These are phyloP conservation scores for Monochamus alternatus DNA, from an alignment of 2,888 invertebrate species.

Conservation along the genomic window DNA sequence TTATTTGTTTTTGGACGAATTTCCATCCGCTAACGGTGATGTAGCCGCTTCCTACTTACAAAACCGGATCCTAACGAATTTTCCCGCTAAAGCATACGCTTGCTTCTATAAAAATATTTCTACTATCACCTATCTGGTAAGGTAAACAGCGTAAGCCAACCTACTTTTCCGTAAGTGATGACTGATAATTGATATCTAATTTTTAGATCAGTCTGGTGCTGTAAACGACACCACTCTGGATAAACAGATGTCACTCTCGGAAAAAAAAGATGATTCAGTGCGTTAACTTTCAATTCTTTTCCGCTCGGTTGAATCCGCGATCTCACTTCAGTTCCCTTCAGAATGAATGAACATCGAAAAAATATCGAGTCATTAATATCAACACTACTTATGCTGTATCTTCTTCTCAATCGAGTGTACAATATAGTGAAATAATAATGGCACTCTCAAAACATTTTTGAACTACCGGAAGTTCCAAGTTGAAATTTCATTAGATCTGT, in stretches of 20 bases:
- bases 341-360: neutral
- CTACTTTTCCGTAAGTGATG: constrained; percentile 12
- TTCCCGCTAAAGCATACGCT: neutral
- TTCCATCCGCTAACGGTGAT: too few relatives aligned
- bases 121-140: neutral
- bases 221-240: constrained; percentile 24
- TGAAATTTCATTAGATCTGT: too few relatives aligned
- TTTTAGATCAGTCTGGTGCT: constrained; percentile 16
- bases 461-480: too few relatives aligned
- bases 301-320: neutral
- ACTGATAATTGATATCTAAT: constrained; percentile 25
- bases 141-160: neutral
- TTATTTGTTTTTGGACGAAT: too few relatives aligned
- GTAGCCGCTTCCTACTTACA: too few relatives aligned
- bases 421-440: too few relatives aligned
- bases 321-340: neutral
- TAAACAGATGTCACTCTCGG: constrained; percentile 22
- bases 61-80: neutral
- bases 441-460: too few relatives aligned
- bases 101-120: neutral
- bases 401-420: too few relatives aligned
- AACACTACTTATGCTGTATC: too few relatives aligned
- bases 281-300: neutral
- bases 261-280: neutral
- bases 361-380: neutral